phyloP scores from a whole-genome alignment of 2,113 vertebrate species.

The Procavia capensis region DNA sequence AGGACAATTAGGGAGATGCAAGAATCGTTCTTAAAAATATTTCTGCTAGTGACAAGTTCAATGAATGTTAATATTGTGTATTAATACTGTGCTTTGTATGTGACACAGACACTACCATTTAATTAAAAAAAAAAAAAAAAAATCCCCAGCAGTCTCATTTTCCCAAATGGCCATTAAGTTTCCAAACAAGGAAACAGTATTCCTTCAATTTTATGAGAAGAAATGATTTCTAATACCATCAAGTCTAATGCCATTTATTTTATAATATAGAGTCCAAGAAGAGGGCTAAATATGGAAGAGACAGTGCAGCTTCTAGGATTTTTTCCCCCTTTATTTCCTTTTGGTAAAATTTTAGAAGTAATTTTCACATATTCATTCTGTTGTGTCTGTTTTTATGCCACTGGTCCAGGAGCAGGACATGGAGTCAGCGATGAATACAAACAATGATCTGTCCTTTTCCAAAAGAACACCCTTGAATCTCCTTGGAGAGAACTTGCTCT shows the following conservation, averaged over 20 bases:
- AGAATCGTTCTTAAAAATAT: neutral
- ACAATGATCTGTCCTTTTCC: neutral
- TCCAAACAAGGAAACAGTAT: neutral
- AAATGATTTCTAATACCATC: neutral
- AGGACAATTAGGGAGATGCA: neutral
- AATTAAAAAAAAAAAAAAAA: neutral
- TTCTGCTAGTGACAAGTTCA: neutral
- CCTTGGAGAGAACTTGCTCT: neutral
- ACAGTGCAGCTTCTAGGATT: neutral
- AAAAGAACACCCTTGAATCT: neutral
- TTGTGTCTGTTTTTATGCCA: neutral
- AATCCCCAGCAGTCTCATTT: neutral
- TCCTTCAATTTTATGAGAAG: neutral
- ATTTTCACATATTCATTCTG: neutral
- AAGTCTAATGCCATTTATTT: neutral
- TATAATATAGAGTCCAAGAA: neutral
- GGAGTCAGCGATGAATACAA: neutral
- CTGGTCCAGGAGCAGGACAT: neutral
- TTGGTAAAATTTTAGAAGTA: constrained; percentile 8
- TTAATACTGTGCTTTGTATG: neutral
- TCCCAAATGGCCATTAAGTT: neutral
- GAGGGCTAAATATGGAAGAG: neutral
- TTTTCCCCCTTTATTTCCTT: neutral
- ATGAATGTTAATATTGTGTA: neutral
- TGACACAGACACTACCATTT: neutral